Evolutionary conservation across 1,140 invertebrate species (phyloP).

Genomic region (Patella vulgata): DNA sequence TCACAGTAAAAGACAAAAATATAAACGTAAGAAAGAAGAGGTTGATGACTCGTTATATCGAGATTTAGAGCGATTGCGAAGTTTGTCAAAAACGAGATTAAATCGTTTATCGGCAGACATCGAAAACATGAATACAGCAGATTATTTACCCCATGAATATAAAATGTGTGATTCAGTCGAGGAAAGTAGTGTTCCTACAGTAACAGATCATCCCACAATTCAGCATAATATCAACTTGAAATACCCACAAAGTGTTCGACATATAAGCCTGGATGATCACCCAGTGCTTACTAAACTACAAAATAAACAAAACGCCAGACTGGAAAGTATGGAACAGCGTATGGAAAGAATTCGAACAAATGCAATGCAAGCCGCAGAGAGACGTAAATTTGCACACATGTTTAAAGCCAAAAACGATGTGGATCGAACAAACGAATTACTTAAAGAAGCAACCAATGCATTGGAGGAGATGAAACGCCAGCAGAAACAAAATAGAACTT

Average conservation of each 20-base stretch:
- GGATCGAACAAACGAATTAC: constrained; percentile 30
- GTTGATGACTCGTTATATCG: too few species aligned
- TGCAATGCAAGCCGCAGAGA: constrained; percentile 44
- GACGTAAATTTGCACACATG: constrained; percentile 49
- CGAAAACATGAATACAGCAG: too few species aligned
- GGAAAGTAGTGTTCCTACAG: too few species aligned
- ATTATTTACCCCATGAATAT: too few species aligned
- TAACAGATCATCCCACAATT: too few species aligned
- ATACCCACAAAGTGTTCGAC: not conserved
- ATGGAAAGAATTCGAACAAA: constrained; percentile 45
- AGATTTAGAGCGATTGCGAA: too few species aligned
- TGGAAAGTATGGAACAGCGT: constrained; percentile 48
- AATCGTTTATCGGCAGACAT: too few species aligned
- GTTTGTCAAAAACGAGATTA: too few species aligned
- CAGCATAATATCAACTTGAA: too few species aligned
- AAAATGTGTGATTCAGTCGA: too few species aligned
- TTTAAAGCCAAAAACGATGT: constrained; percentile 42
- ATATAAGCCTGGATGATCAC: constrained; percentile 37
- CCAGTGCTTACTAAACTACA: constrained; percentile 46
- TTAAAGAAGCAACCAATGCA: constrained; percentile 41
- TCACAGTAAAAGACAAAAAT: too few species aligned
- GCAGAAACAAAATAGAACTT: constrained; percentile 6
- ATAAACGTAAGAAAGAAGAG: too few species aligned
- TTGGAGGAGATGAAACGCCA: constrained; percentile 32
- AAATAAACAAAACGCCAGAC: constrained; percentile 48